Evolutionary conservation across 2,888 invertebrate genomes (phyloP).

Genomic region (Cephus runcator): DNA sequence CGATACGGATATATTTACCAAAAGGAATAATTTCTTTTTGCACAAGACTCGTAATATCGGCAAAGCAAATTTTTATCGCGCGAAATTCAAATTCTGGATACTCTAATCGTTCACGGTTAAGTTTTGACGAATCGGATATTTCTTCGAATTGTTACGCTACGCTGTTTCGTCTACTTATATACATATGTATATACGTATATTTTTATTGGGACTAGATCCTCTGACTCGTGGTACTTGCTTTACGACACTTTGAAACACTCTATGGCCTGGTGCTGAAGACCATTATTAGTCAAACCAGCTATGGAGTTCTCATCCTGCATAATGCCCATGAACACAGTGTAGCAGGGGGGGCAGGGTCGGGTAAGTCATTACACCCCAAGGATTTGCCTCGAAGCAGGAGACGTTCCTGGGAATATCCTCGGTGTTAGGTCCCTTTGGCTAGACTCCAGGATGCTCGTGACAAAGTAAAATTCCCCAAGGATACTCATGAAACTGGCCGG

Average conservation of each 20-base stretch:
- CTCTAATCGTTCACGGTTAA: neutral
- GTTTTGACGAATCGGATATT: neutral
- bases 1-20: neutral
- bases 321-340: neutral
- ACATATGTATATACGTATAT: no score
- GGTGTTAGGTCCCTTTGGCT: neutral
- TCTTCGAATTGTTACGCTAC: neutral
- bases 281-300: neutral
- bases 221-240: neutral
- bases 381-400: neutral
- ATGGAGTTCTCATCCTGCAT: neutral
- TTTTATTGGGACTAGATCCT: neutral
- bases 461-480: neutral
- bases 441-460: neutral
- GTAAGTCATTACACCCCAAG: neutral
- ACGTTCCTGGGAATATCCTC: neutral
- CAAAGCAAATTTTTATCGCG: neutral
- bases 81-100: neutral
- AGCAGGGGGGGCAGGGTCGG: neutral
- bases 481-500: neutral
- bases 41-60: neutral
- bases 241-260: neutral
- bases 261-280: neutral
- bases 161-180: neutral
- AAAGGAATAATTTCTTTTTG: neutral